A percentile compares a stretch with the other conserved stretches of the same genome.
Conservation (phyloP, 2,888 invertebrate genomes). For the Agriopis aurantiaria region DNA sequence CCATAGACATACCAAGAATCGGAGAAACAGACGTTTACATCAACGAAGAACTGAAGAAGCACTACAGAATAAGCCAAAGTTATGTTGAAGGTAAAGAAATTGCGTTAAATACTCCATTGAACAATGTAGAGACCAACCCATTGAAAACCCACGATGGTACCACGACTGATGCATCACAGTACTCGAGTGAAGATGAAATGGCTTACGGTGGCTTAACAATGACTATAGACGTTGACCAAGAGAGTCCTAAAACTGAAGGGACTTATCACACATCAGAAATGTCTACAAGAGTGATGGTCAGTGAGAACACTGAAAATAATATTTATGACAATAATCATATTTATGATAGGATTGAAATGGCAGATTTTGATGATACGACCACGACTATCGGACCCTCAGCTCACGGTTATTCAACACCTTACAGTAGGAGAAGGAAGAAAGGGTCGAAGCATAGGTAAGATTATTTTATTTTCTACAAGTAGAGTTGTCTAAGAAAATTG, state of each 20-base stretch:
- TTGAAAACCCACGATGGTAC: constrained; percentile 52
- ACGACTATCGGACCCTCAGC: constrained; percentile 55
- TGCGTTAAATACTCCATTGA: constrained; percentile 60
- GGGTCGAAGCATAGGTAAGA: constrained; percentile 64
- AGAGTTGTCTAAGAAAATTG: background rate
- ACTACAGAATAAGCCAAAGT: constrained; percentile 77
- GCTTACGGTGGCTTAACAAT: constrained; percentile 68
- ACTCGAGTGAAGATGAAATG: constrained; percentile 75
- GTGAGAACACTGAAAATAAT: constrained; percentile 51
- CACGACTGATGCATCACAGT: constrained; percentile 62
- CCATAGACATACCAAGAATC: constrained; percentile 77
- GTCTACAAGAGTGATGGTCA: constrained; percentile 64
- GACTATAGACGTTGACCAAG: constrained; percentile 77
- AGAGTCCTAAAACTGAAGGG: constrained; percentile 61
- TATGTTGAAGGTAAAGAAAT: constrained; percentile 82
- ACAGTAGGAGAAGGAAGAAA: constrained; percentile 67
- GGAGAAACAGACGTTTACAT: constrained; percentile 75
- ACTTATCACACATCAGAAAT: constrained; percentile 62
- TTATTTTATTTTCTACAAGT: background rate
- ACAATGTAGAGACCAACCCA: constrained; percentile 56
- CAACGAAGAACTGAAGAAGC: constrained; percentile 78
- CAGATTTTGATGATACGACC: constrained; percentile 60
- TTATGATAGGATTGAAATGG: constrained; percentile 71
- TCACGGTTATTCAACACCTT: constrained; percentile 67
- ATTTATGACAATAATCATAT: constrained; percentile 58